Conservation (phyloP, 2,888 invertebrate genomes). For the Agonopterix subpropinquella region DNA sequence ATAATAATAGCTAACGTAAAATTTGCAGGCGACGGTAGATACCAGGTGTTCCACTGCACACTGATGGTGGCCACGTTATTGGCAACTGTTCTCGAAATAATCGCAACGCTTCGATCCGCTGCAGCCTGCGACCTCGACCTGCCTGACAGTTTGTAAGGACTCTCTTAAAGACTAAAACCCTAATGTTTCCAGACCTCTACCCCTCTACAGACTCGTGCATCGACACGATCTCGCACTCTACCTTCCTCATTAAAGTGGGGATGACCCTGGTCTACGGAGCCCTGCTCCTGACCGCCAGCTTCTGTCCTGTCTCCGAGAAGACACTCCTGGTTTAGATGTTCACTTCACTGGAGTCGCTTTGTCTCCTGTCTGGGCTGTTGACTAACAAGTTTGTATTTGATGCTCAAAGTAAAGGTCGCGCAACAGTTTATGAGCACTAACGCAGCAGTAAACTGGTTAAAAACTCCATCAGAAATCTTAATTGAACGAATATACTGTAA, state of each 20-base stretch:
- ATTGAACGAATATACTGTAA: no score
- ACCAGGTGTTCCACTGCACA: constrained; percentile 46
- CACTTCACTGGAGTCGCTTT: constrained; percentile 17
- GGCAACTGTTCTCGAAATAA: constrained; percentile 53
- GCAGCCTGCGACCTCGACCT: constrained; percentile 81
- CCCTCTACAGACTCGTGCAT: constrained; percentile 22
- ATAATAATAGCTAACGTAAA: background rate
- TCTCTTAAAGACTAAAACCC: background rate
- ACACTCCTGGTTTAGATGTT: constrained; percentile 25
- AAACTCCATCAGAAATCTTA: no score
- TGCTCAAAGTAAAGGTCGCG: no score
- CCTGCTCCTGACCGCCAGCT: constrained; percentile 39
- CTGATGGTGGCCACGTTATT: constrained; percentile 46
- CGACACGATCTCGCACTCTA: constrained; percentile 45
- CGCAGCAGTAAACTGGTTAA: no score
- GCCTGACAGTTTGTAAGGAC: constrained; percentile 50
- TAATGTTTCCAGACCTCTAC: constrained; percentile 1
- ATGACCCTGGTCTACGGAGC: constrained; percentile 47
- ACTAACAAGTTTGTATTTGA: constrained; percentile 20
- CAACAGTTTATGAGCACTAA: no score
- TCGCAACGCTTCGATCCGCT: constrained; percentile 80
- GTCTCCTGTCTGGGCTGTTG: constrained; percentile 24
- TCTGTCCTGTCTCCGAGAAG: constrained; percentile 48
- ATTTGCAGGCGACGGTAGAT: constrained; percentile 48
- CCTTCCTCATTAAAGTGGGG: constrained; percentile 50